These are phyloP conservation scores for Thymelicus acteon DNA, from an alignment of 2,888 invertebrate genomes.

Conservation along the genomic window DNA sequence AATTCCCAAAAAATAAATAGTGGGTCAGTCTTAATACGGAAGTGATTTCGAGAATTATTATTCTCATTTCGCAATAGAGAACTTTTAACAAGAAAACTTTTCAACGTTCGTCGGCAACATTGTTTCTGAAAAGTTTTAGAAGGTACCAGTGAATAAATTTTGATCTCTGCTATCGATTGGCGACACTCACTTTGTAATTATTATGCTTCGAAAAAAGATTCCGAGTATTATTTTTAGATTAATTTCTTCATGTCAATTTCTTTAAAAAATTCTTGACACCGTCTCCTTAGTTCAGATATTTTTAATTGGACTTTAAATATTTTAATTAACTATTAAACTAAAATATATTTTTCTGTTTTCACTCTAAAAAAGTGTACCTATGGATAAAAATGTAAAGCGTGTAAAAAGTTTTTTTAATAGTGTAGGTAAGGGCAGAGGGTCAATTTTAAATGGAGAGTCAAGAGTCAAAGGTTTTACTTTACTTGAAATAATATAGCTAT, in stretches of 20 bases:
- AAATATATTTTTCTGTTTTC: too few species aligned
- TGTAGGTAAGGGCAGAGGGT: too few species aligned
- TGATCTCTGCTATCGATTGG: constrained; percentile 61
- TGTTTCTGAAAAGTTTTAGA: constrained; percentile 72
- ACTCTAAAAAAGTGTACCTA: too few species aligned
- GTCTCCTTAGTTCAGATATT: too few species aligned
- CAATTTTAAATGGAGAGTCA: too few species aligned
- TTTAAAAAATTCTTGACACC: neutral
- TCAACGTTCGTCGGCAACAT: constrained; percentile 74
- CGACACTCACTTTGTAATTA: constrained; percentile 29
- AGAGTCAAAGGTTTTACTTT: too few species aligned
- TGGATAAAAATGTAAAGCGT: too few species aligned
- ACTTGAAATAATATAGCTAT: too few species aligned
- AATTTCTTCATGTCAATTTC: neutral
- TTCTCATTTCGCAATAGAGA: constrained; percentile 80
- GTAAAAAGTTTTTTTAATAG: too few species aligned
- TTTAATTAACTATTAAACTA: too few species aligned
- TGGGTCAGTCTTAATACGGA: constrained; percentile 65
- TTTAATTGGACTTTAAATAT: too few species aligned
- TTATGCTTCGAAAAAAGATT: neutral
- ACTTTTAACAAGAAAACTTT: constrained; percentile 84
- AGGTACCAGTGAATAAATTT: constrained; percentile 72
- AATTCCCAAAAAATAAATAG: constrained; percentile 49
- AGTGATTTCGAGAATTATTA: constrained; percentile 80
- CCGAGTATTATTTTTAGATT: neutral